Evolutionary conservation across 1,140 invertebrate species (phyloP), one percentile per base, ranked within the genome.

Genomic region (Helicorthomorpha holstii): DNA sequence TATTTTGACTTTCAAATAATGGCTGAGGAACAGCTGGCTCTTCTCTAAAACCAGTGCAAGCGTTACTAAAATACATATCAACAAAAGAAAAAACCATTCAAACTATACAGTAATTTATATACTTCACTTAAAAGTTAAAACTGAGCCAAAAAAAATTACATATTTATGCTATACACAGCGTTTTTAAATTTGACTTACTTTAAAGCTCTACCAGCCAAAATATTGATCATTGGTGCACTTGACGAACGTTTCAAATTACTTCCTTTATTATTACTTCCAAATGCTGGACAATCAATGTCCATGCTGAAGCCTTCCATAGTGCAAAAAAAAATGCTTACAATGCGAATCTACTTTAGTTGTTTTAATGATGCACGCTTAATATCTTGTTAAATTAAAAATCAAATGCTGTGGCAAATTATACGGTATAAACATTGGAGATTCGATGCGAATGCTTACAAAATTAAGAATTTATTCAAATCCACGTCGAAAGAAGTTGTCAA

Each of bases 1-100:
- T 68, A 49, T 76, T 70, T 56, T 72, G 63, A 56, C 70, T 72
- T 38, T 74, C 70, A 62, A 79, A 78, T 49, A 77, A 7, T 7
- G 7, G 7, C 12, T 4, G 19, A 10, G 4, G 25, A 46, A 12
- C 19, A 7, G 19, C 44, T 7, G 19, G 19, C 7, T 7, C 44
- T 19, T 46, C 44, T 25, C 44, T 46, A 34, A 34, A 34, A 7
- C 7, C 7, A 34, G 16, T 16, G 29, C 7, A 34, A 7, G 16
- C 29, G 16, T 34, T 34, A 34, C 29, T 7, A 34, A 34, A 7
- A 34, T 34, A 7, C 16, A 34, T 16, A 34, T 34, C 7, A 7
- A 34, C 16, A 7, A 34, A 34, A 7, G 29, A 34, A 7, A 34
- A 16, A 34, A 16, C 16, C 29, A 34, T 34, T 34, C 29, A 34